Evolutionary conservation across 2,113 vertebrate genomes (phyloP).

Genomic region (Ailuropoda melanoleuca): DNA sequence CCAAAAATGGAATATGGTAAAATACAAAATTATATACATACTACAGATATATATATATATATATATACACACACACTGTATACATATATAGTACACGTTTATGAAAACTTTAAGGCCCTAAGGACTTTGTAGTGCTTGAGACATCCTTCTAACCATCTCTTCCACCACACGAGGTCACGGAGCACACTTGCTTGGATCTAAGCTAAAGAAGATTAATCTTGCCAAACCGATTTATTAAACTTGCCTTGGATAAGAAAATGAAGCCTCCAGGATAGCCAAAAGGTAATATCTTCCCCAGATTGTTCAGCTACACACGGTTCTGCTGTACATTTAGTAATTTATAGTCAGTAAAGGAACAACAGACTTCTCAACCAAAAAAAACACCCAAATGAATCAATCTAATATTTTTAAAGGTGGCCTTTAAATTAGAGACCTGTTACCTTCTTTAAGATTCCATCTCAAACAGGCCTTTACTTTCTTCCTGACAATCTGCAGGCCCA

Average conservation of each 20-base stretch:
- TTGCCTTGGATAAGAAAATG: not conserved
- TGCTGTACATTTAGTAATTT: not conserved
- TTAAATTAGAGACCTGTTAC: not conserved
- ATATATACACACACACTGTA: not conserved
- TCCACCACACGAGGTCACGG: not conserved
- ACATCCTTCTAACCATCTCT: not conserved
- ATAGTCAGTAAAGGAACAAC: not conserved
- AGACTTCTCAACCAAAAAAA: not conserved
- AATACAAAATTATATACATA: not conserved
- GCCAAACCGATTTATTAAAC: not conserved
- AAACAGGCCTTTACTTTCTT: not conserved
- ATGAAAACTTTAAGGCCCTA: not conserved
- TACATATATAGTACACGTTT: not conserved
- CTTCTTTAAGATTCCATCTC: not conserved
- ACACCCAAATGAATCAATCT: not conserved
- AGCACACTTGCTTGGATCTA: not conserved
- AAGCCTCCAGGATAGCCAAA: not conserved
- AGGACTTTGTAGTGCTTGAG: not conserved
- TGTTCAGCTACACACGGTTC: not conserved
- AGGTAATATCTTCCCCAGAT: not conserved
- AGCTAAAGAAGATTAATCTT: not conserved
- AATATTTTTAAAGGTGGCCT: not conserved
- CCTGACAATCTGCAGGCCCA: not conserved
- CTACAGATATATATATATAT: not conserved
- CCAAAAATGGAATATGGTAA: fast-evolving